Percentiles rank a stretch among this genome's conserved stretches.
Conservation (phyloP, 1,140 invertebrate species). For the Drosophila quadrilineata region DNA sequence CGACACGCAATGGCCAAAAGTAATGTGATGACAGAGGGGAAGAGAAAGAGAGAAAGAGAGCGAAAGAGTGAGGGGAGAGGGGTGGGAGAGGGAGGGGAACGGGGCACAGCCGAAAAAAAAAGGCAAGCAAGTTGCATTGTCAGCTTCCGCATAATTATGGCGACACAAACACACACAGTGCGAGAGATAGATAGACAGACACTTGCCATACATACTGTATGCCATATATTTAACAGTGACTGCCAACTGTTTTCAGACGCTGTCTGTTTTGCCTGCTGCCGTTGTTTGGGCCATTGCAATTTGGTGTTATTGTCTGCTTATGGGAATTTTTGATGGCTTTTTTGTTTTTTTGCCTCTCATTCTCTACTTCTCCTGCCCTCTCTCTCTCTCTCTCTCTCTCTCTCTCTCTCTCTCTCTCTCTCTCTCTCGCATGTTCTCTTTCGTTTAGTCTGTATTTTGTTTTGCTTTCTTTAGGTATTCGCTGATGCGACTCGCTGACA, state of each 20-base stretch:
- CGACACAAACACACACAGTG: constrained; percentile 59
- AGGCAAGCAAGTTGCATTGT: constrained; percentile 76
- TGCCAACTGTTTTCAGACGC: background rate
- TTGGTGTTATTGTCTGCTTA: constrained; percentile 60
- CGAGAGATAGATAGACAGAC: constrained; percentile 25
- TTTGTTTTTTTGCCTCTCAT: constrained; percentile 14
- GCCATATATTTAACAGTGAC: constrained; percentile 11
- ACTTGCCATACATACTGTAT: constrained; percentile 34
- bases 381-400: constrained; percentile 16
- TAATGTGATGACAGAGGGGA: too few species aligned
- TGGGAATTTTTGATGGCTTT: constrained; percentile 63
- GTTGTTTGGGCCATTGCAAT: constrained; percentile 43
- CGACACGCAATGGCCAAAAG: constrained; percentile 7
- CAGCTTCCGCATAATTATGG: constrained; percentile 78
- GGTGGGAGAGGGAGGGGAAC: background rate
- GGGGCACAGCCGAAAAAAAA: constrained; percentile 18
- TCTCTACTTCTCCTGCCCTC: too few species aligned
- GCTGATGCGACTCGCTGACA: constrained; percentile 57
- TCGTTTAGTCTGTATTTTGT: constrained; percentile 4
- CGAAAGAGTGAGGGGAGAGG: too few species aligned
- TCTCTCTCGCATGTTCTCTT: constrained; percentile 25
- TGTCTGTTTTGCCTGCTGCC: constrained; percentile 11
- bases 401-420: constrained; percentile 8
- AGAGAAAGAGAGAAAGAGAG: background rate
- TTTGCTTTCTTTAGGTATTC: constrained; percentile 60